Percentiles rank a stretch among this genome's conserved stretches.
These are phyloP conservation scores for Heterochromis multidens DNA, from an alignment of 2,113 vertebrate genomes.

Conservation along the genomic window DNA sequence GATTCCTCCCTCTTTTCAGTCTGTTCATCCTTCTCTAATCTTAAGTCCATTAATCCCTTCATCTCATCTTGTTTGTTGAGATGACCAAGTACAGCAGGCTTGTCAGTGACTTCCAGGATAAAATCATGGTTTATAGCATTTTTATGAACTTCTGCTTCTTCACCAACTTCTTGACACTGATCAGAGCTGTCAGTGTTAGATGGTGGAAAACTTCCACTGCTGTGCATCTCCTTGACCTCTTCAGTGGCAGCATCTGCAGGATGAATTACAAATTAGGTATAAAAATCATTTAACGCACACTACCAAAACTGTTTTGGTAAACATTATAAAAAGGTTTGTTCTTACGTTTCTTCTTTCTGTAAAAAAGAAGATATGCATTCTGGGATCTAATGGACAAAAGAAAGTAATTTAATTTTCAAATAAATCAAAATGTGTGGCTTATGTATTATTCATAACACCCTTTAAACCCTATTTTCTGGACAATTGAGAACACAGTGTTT, in stretches of 20 bases:
- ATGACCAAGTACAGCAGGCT: too few species aligned
- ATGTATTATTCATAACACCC: fast-evolving
- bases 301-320: neutral
- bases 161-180: too few species aligned
- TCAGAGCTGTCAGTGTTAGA: too few species aligned
- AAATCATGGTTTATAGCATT: too few species aligned
- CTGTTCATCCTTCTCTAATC: too few species aligned
- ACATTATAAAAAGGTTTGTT: neutral
- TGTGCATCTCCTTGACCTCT: fast-evolving
- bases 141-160: too few species aligned
- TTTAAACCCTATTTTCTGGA: neutral
- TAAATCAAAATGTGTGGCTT: neutral
- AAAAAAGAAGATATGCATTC: neutral
- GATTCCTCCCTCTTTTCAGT: neutral
- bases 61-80: too few species aligned
- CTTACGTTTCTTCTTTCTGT: neutral
- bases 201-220: too few species aligned
- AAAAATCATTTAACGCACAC: fast-evolving
- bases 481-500: neutral
- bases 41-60: too few species aligned
- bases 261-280: neutral
- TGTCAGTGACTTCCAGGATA: too few species aligned
- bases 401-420: fast-evolving
- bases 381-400: fast-evolving
- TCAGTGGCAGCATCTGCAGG: fast-evolving